Evolutionary conservation across 2,888 invertebrate genomes (phyloP).

Genomic region (Drosophila multiciliata): DNA sequence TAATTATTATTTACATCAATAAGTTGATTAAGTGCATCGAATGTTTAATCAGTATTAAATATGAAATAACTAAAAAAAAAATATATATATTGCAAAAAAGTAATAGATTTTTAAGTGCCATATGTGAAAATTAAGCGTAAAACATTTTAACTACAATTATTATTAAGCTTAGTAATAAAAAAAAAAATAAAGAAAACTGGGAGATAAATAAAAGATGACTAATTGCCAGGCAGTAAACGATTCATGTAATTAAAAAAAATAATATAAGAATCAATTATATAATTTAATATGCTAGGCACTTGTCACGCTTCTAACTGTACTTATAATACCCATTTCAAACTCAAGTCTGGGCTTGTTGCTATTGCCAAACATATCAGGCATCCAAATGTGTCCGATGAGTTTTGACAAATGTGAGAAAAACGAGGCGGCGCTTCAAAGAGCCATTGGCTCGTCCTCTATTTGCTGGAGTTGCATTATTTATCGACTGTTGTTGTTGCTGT

Average conservation of each 20-base stretch:
- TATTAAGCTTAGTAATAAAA: not conserved
- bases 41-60: not conserved
- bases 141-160: not conserved
- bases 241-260: not conserved
- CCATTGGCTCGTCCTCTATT: constrained; percentile 4
- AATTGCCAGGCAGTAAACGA: not conserved
- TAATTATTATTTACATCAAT: not conserved
- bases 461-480: constrained; percentile 68
- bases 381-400: constrained; percentile 17
- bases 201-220: not conserved
- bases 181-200: not conserved
- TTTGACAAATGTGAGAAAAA: constrained; percentile 75
- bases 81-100: not conserved
- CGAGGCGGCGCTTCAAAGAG: constrained; percentile 71
- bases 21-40: not conserved
- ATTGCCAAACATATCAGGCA: constrained; percentile 2
- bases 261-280: not conserved
- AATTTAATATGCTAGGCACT: not conserved
- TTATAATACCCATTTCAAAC: constrained; percentile 2
- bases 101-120: not conserved
- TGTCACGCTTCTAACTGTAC: constrained; percentile 23
- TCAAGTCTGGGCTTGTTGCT: constrained; percentile 17
- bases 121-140: not conserved
- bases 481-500: constrained; percentile 41
- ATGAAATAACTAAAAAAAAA: not conserved